Conservation (phyloP, 2,113 vertebrate genomes). For the Zeus faber region DNA sequence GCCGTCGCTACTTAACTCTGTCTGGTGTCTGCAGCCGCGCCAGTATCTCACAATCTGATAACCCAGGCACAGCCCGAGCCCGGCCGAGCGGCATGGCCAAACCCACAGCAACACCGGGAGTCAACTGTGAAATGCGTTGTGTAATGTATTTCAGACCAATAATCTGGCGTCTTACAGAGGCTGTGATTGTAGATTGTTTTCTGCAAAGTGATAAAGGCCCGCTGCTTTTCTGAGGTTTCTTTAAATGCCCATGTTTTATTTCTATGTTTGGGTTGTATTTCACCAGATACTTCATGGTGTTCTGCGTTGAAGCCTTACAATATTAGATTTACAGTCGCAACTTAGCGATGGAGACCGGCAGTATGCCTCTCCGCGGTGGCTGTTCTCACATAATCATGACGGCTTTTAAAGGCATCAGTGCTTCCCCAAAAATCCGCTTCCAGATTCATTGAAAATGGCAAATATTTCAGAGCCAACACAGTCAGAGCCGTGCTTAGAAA, state of each 20-base stretch:
- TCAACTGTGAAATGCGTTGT: too few species aligned
- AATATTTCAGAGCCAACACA: constrained; percentile 43
- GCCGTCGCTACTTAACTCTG: constrained; percentile 34
- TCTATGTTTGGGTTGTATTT: constrained; percentile 21
- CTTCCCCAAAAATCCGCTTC: constrained; percentile 49
- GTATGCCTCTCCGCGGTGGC: constrained; percentile 50
- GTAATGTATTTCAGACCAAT: too few species aligned
- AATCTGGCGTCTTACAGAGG: background rate
- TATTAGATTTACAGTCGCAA: constrained; percentile 45
- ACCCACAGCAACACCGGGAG: too few species aligned
- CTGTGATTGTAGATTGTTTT: too few species aligned
- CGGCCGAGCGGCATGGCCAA: too few species aligned
- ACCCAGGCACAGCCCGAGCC: too few species aligned
- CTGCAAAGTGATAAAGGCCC: background rate
- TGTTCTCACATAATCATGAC: constrained; percentile 52
- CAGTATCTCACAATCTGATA: constrained; percentile 40
- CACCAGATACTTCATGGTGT: constrained; percentile 31
- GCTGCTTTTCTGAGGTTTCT: background rate
- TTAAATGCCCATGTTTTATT: background rate
- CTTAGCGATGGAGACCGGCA: constrained; percentile 30
- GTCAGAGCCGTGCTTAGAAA: constrained; percentile 49
- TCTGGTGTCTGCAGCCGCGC: constrained; percentile 23
- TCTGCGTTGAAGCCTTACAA: constrained; percentile 32
- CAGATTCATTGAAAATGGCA: constrained; percentile 61
- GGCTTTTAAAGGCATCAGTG: constrained; percentile 44